Conservation (phyloP, 2,797 vertebrate genomes). For the Neosilurus mollespiculum region DNA sequence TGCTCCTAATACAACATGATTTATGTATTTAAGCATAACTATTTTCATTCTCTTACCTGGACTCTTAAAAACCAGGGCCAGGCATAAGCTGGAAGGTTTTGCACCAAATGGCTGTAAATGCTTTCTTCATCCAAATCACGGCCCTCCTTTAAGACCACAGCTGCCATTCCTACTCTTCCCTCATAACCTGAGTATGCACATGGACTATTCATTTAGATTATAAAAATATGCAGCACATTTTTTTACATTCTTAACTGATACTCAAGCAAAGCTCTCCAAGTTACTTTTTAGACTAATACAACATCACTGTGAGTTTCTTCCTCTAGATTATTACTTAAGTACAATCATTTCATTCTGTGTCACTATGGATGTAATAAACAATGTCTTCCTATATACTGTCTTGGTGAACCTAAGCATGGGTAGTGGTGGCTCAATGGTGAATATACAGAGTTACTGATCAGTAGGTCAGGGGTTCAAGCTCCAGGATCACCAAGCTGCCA, state of each 20-base stretch:
- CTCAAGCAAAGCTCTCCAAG: neutral
- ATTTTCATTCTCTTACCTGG: conserved; percentile 69
- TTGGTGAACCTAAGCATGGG: neutral
- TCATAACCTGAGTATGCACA: conserved; percentile 74
- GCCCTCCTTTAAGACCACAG: conserved; percentile 74
- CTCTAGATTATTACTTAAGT: neutral
- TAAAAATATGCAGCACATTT: neutral
- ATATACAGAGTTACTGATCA: too few species aligned
- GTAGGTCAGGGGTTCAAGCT: too few species aligned
- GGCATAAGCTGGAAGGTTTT: conserved; percentile 77
- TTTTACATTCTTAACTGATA: neutral
- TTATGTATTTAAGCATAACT: neutral
- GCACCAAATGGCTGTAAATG: conserved; percentile 70
- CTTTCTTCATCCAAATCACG: conserved; percentile 66
- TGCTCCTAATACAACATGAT: neutral
- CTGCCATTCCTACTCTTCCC: conserved; percentile 85
- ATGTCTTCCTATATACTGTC: neutral
- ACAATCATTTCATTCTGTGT: neutral
- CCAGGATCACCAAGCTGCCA: too few species aligned
- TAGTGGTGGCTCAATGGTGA: neutral
- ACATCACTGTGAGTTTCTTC: neutral
- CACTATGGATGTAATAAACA: neutral
- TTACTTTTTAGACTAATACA: neutral
- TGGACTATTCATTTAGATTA: neutral
- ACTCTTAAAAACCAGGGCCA: conserved; percentile 84